Evolutionary conservation across 1,140 invertebrate genomes (phyloP).

Genomic region (Aphaenogaster floridana): DNA sequence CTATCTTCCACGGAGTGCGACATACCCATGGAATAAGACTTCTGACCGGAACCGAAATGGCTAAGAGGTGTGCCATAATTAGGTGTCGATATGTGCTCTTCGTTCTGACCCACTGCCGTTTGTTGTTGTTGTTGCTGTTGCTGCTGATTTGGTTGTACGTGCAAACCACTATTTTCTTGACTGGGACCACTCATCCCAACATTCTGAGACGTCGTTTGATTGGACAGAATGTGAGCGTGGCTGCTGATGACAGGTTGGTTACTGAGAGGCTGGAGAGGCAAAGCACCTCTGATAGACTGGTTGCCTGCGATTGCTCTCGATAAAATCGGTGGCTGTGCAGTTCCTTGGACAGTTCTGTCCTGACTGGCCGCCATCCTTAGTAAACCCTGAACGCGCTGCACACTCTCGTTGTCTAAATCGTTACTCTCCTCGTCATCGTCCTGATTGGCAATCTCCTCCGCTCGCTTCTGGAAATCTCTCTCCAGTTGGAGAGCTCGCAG

Average conservation of each 20-base stretch:
- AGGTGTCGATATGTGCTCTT: conserved; percentile 23
- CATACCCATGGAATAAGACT: conserved; percentile 63
- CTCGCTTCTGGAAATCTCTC: conserved; percentile 95
- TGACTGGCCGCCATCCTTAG: conserved; percentile 82
- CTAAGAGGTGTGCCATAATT: conserved; percentile 56
- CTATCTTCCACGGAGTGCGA: conserved; percentile 83
- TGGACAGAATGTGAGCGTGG: background rate
- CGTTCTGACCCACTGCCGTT: conserved; percentile 69
- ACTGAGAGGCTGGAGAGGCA: conserved; percentile 29
- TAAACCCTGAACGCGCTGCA: conserved; percentile 86
- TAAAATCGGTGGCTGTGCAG: conserved; percentile 73
- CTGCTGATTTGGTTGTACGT: conserved; percentile 52
- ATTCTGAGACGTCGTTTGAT: conserved; percentile 42
- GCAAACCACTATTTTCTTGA: conserved; percentile 52
- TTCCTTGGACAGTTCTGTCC: conserved; percentile 76
- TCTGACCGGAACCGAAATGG: conserved; percentile 77
- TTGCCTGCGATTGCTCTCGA: conserved; percentile 78
- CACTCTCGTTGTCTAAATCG: conserved; percentile 84
- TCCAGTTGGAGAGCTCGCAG: conserved; percentile 94
- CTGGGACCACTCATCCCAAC: background rate
- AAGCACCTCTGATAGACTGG: conserved; percentile 78
- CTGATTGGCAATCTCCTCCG: conserved; percentile 91
- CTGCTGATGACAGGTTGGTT: conserved; percentile 5
- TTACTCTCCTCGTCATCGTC: conserved; percentile 91
- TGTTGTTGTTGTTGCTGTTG: conserved; percentile 59